phyloP scores from a whole-genome alignment of 1,140 invertebrate species.

The Drosophila bifasciata region DNA sequence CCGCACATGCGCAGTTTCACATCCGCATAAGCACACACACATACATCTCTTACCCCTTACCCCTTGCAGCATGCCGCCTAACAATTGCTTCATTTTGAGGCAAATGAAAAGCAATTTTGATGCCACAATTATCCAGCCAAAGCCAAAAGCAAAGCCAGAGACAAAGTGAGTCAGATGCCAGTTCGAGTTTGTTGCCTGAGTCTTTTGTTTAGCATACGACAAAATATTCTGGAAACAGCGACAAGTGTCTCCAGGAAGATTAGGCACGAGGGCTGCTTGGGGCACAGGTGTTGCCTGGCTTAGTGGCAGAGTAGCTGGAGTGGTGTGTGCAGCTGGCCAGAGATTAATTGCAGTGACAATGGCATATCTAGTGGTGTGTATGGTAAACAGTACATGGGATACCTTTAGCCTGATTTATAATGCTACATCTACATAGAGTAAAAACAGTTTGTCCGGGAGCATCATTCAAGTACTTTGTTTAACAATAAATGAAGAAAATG shows the following conservation, averaged over 20 bases:
- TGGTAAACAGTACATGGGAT: too few relatives aligned
- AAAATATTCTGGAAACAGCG: constrained; percentile 46
- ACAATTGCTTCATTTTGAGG: constrained; percentile 76
- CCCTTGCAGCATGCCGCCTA: constrained; percentile 2
- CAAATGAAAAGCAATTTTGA: constrained; percentile 78
- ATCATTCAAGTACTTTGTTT: too few relatives aligned
- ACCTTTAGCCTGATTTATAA: too few relatives aligned
- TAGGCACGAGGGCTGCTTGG: too few relatives aligned
- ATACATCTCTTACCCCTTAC: background rate
- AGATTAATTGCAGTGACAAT: too few relatives aligned
- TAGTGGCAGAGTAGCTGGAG: too few relatives aligned
- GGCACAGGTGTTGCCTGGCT: too few relatives aligned
- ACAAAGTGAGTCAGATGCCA: constrained; percentile 37
- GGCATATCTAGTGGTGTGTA: too few relatives aligned
- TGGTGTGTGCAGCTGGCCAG: too few relatives aligned
- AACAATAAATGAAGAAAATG: too few relatives aligned
- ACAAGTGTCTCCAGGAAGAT: background rate
- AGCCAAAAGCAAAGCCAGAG: background rate
- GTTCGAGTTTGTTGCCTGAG: constrained; percentile 60
- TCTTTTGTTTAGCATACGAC: constrained; percentile 75
- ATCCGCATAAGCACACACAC: constrained; percentile 59
- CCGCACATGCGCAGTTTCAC: constrained; percentile 75
- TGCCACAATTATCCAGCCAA: constrained; percentile 65
- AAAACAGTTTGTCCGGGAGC: too few relatives aligned
- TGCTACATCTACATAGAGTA: too few relatives aligned